Evolutionary conservation across 2,113 vertebrate genomes (phyloP), one percentile per base, ranked within the genome.

Genomic region (Zosterops pallidus): DNA sequence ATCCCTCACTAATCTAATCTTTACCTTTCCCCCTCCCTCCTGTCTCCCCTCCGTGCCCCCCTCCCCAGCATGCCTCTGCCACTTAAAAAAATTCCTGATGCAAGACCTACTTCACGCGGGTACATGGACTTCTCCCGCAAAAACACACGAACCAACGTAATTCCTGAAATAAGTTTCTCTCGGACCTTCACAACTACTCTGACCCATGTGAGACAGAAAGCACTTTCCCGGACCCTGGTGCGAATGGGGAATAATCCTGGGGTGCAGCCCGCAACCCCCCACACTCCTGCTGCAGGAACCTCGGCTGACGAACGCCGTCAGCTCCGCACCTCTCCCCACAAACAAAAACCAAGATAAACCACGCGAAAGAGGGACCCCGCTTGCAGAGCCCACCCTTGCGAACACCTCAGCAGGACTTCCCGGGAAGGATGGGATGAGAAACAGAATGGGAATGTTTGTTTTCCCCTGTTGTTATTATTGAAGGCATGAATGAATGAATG

Each of bases 401-500:
- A 74, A 81, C 70, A 41, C 65, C 76, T 56, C 69, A 46, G 35
- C 85, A 33, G 65, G 79, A 77, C 79, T 83, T 84, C 55, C 37
- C 53, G 56, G 28, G 74, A 90, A 93, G 71, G 55, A 93, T 41
- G 62, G 64, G 78, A 79, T 83, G 64, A 89, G 88, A 72, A 95
- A 78, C 18, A 16, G 37, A 93, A 80, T 9, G 57, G 55, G 60
- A 76, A 64, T 37, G 90, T 97, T 97, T 94, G 85, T 95, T 91
- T 95, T 83, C 87, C 83, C 92, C 86, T 67, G 92, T 95, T 95
- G 93, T 91, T 96, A 17, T 87, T 95, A 59, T 55, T 71, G 77
- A 93, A 90, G 22, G 71, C 91, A 94, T 92, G 92, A 94, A 75
- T 92, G 83, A 76, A 95, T 89, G 92, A 69, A 82, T 78, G 91